These are phyloP conservation scores for Hylaea fasciaria DNA, from an alignment of 2,888 invertebrate genomes.

Conservation along the genomic window DNA sequence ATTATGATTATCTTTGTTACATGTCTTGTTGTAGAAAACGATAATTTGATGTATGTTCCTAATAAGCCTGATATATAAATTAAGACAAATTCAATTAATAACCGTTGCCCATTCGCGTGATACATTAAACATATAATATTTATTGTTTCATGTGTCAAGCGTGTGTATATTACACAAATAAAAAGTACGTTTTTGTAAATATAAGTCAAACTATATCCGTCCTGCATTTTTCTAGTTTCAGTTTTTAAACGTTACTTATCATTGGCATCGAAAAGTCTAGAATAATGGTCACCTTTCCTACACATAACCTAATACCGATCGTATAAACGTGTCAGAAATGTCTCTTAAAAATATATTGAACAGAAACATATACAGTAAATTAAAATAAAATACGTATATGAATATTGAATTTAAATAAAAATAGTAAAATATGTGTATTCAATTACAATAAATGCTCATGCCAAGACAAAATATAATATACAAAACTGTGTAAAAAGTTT, in stretches of 20 bases:
- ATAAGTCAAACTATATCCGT: background rate
- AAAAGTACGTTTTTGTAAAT: background rate
- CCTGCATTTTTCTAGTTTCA: background rate
- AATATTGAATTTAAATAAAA: slow-evolving; percentile 43
- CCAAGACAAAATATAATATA: slow-evolving; percentile 70
- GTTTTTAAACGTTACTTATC: background rate
- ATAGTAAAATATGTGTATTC: slow-evolving; percentile 43
- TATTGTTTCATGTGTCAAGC: background rate
- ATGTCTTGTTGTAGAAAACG: background rate
- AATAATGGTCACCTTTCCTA: slow-evolving; percentile 6
- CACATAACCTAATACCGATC: slow-evolving; percentile 30
- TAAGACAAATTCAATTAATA: background rate
- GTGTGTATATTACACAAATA: slow-evolving; percentile 21
- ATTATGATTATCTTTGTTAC: background rate
- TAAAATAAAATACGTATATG: slow-evolving; percentile 45
- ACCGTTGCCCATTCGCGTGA: slow-evolving; percentile 15
- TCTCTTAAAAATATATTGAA: slow-evolving; percentile 41
- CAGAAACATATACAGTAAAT: slow-evolving; percentile 46
- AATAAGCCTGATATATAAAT: no score
- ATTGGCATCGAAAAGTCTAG: slow-evolving; percentile 23
- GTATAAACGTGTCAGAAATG: slow-evolving; percentile 35
- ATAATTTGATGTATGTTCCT: no score
- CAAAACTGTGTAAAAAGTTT: slow-evolving; percentile 56
- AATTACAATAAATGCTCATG: slow-evolving; percentile 66
- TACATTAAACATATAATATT: slow-evolving; percentile 4